A percentile compares a stretch with the other conserved stretches of the same genome.
Evolutionary conservation across 2,113 vertebrate species (phyloP).

Genomic region (Acanthisitta chloris): DNA sequence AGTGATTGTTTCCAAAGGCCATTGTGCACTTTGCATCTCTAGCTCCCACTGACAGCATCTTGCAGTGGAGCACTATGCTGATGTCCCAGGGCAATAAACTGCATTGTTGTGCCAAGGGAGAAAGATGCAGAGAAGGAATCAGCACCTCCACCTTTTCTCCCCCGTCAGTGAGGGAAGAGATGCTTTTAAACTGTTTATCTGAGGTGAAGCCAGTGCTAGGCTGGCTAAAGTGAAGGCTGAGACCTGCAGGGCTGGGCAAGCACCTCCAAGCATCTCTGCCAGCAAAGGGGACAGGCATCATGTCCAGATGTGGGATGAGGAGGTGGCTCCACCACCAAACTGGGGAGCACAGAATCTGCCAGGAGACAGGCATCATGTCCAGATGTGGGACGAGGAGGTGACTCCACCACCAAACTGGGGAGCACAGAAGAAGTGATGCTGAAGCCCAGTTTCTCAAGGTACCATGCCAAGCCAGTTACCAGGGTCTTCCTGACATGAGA

Average conservation of each 20-base stretch:
- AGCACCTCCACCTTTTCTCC: accelerated
- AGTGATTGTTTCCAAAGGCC: background rate
- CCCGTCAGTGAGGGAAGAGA: background rate
- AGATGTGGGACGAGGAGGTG: too few relatives aligned
- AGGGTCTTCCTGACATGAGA: background rate
- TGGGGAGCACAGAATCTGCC: too few relatives aligned
- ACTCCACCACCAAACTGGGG: too few relatives aligned
- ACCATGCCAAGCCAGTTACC: accelerated
- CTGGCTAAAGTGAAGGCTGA: background rate
- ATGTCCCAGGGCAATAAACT: background rate
- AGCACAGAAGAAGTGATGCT: background rate
- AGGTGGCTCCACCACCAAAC: background rate
- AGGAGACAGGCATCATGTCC: too few relatives aligned
- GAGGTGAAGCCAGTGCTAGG: background rate
- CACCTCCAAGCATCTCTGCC: background rate
- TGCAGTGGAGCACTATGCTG: background rate
- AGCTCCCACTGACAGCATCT: background rate
- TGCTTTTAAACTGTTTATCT: background rate
- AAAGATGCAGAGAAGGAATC: background rate
- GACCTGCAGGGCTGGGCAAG: background rate
- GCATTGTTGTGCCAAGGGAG: background rate
- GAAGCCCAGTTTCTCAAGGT: background rate
- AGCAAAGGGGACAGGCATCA: background rate
- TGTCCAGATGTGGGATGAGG: accelerated
- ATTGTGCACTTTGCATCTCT: background rate